Evolutionary conservation across 2,797 vertebrate species (phyloP).

Genomic region (Chiroxiphia lanceolata): DNA sequence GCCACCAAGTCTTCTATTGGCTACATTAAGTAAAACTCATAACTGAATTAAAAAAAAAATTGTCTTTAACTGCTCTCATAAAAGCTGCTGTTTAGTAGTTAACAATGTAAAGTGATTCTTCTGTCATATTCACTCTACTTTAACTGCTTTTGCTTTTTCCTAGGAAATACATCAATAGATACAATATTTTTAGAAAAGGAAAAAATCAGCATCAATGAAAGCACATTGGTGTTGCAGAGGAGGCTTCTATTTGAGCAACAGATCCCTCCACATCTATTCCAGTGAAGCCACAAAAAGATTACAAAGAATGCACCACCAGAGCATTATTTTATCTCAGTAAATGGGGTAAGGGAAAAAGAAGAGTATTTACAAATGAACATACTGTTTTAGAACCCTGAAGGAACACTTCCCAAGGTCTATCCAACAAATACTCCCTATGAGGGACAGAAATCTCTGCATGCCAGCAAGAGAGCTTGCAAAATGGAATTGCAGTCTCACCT

Average conservation of each 20-base stretch:
- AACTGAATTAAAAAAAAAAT: neutral
- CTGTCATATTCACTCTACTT: neutral
- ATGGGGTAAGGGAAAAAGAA: neutral
- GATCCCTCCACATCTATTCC: neutral
- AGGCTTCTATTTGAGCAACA: neutral
- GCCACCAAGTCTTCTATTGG: neutral
- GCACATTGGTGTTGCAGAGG: neutral
- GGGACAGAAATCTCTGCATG: neutral
- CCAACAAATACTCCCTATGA: neutral
- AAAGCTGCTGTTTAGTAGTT: neutral
- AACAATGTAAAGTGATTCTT: neutral
- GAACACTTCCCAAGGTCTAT: neutral
- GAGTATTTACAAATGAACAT: neutral
- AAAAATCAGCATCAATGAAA: neutral
- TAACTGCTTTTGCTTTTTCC: neutral
- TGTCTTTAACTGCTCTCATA: neutral
- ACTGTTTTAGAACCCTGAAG: neutral
- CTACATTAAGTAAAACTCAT: neutral
- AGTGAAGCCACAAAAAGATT: neutral
- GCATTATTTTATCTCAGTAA: neutral
- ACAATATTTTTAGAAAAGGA: neutral
- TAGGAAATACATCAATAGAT: neutral
- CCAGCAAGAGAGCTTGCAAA: neutral
- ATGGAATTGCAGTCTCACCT: neutral
- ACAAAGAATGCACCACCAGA: neutral